phyloP scores from a whole-genome alignment of 2,888 invertebrate genomes.

The Heliconius cydno region DNA sequence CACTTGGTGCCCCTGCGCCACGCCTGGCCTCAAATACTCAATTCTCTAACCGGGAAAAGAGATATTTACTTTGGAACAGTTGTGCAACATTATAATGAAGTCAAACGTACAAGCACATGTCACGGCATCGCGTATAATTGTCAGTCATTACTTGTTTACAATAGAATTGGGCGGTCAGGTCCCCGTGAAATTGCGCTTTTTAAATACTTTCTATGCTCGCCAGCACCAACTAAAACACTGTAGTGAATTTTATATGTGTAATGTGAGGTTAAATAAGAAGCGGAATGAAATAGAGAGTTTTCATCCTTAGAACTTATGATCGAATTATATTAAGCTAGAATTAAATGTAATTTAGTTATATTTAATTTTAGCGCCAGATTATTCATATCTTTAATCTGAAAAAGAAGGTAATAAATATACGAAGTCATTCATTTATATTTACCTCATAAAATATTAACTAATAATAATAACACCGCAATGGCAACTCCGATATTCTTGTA shows the following conservation, averaged over 20 bases:
- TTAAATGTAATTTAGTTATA: no score
- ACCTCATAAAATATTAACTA: no score
- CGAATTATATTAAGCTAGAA: no score
- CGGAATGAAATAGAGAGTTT: background rate
- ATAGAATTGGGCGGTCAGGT: slow-evolving; percentile 79
- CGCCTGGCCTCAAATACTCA: background rate
- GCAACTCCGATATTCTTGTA: background rate
- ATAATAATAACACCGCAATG: background rate
- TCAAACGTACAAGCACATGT: slow-evolving; percentile 51
- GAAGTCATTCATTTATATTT: background rate
- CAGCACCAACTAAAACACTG: slow-evolving; percentile 15
- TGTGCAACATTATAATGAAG: slow-evolving; percentile 41
- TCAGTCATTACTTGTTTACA: slow-evolving; percentile 71
- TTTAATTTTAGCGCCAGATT: no score
- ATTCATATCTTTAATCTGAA: no score
- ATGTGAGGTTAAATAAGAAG: slow-evolving; percentile 3
- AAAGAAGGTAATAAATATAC: background rate
- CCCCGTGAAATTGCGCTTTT: slow-evolving; percentile 78
- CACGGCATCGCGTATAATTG: slow-evolving; percentile 67
- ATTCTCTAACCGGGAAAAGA: slow-evolving; percentile 11
- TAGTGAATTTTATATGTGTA: background rate
- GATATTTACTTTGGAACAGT: background rate
- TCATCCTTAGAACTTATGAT: no score
- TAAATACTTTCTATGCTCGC: slow-evolving; percentile 76
- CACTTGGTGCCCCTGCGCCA: no score